These are phyloP conservation scores for Drosophila ficusphila DNA, from an alignment of 1,140 invertebrate genomes.

Conservation along the genomic window DNA sequence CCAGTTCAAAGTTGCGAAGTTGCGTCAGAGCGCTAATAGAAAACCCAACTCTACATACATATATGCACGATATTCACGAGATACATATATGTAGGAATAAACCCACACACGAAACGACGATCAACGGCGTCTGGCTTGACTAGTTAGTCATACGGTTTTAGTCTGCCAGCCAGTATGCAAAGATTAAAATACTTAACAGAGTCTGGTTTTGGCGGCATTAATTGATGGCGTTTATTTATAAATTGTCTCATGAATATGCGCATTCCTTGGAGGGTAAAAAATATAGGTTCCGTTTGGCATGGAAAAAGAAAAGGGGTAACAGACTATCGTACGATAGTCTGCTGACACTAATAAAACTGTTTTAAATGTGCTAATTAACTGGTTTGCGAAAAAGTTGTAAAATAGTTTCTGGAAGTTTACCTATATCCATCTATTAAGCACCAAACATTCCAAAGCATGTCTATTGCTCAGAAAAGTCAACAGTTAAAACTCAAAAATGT, in stretches of 20 bases:
- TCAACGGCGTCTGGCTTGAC: constrained; percentile 46
- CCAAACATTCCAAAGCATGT: constrained; percentile 14
- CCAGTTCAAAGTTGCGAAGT: constrained; percentile 66
- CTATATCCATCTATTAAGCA: neutral
- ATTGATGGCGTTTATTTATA: constrained; percentile 45
- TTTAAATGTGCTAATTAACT: constrained; percentile 5
- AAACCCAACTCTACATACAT: constrained; percentile 25
- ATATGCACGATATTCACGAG: constrained; percentile 13
- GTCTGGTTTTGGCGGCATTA: constrained; percentile 43
- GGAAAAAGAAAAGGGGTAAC: neutral
- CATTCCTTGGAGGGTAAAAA: constrained; percentile 21
- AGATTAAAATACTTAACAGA: constrained; percentile 27
- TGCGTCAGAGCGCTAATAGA: constrained; percentile 62
- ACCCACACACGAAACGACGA: constrained; percentile 26
- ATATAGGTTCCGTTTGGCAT: constrained; percentile 7
- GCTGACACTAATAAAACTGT: neutral
- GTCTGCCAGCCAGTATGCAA: constrained; percentile 37
- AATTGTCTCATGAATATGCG: constrained; percentile 42
- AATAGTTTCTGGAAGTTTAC: neutral
- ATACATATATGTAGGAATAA: constrained; percentile 23
- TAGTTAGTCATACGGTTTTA: constrained; percentile 57
- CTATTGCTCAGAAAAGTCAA: constrained; percentile 3
- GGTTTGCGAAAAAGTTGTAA: neutral
- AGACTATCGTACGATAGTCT: constrained; percentile 14
- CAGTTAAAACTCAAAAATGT: constrained; percentile 24